Evolutionary conservation across 2,113 vertebrate genomes (phyloP).

Genomic region (Calonectris borealis): DNA sequence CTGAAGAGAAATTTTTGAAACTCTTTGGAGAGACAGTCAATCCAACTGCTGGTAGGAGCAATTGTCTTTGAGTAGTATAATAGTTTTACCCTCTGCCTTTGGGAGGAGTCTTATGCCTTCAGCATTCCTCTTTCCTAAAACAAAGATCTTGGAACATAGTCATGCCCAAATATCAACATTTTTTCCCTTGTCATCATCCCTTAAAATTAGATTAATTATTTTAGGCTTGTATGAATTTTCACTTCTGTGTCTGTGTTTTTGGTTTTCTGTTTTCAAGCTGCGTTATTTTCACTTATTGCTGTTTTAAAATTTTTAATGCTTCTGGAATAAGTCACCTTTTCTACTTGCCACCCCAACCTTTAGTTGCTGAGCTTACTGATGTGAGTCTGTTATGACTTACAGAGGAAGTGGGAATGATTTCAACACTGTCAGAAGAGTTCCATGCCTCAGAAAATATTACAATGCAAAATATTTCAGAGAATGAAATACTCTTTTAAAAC

Average conservation of each 20-base stretch:
- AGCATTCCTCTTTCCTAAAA: neutral
- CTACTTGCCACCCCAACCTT: neutral
- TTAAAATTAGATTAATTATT: neutral
- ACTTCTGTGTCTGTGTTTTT: neutral
- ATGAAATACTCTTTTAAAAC: neutral
- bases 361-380: neutral
- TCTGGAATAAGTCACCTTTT: neutral
- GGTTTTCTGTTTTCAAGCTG: neutral
- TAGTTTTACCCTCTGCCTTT: neutral
- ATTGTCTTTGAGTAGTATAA: neutral
- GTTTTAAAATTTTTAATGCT: neutral
- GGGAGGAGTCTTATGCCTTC: neutral
- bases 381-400: neutral
- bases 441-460: neutral
- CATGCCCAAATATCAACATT: neutral
- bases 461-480: neutral
- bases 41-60: neutral
- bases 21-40: neutral
- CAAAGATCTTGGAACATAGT: neutral
- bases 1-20: neutral
- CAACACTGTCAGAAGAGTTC: neutral
- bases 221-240: neutral
- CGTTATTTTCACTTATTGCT: neutral
- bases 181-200: neutral
- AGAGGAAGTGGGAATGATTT: neutral